phyloP scores from a whole-genome alignment of 37 sponge, comb jelly and placozoan species.

The Oopsacas minuta region DNA sequence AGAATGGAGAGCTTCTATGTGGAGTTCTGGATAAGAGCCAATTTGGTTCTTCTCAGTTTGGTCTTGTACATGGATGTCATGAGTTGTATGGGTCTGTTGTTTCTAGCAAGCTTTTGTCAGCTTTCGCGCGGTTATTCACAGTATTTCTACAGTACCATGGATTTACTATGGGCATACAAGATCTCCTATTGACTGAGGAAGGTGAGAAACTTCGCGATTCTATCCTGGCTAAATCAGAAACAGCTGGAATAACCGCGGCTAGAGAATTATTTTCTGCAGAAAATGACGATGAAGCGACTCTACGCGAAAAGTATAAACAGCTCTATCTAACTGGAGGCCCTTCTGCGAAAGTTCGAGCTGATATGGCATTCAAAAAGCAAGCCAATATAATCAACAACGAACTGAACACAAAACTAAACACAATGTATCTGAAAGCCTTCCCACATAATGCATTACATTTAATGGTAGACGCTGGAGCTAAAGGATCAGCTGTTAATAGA shows the following conservation, averaged over 20 bases:
- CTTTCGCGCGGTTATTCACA: constrained; percentile 80
- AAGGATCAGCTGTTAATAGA: constrained; percentile 87
- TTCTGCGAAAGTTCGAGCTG: not conserved
- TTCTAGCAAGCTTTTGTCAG: constrained; percentile 56
- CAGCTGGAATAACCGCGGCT: constrained; percentile 21
- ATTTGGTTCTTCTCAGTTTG: constrained; percentile 79
- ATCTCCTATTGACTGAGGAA: constrained; percentile 57
- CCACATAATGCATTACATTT: constrained; percentile 77
- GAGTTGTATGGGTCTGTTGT: constrained; percentile 87
- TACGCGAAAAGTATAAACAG: not conserved
- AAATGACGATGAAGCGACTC: not conserved
- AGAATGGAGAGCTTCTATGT: constrained; percentile 77
- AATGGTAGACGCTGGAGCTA: constrained; percentile 91
- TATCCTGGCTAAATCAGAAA: not conserved
- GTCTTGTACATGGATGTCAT: constrained; percentile 73
- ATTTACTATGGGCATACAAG: constrained; percentile 86
- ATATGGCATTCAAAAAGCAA: not conserved
- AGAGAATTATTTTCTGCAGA: constrained; percentile 4
- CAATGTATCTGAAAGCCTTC: constrained; percentile 44
- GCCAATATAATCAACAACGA: not conserved
- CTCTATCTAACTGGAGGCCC: not conserved
- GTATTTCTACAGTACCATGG: constrained; percentile 74
- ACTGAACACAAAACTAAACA: not conserved
- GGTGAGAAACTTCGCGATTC: constrained; percentile 25
- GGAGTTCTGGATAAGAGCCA: constrained; percentile 92